A percentile compares a stretch with the other conserved stretches of the same genome.
Conservation (phyloP, 1,140 invertebrate species). For the Potamilus streckersoni region DNA sequence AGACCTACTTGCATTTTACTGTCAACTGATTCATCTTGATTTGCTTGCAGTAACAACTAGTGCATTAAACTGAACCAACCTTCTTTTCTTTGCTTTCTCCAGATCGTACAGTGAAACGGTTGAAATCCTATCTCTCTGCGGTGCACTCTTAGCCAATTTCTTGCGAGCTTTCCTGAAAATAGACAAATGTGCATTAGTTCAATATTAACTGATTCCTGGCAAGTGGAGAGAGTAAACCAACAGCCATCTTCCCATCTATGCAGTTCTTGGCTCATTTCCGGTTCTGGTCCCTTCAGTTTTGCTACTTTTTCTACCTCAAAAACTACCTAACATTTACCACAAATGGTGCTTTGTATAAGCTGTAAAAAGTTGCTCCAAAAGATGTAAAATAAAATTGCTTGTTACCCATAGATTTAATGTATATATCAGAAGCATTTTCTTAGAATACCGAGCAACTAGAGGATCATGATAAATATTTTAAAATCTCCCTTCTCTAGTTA, state of each 20-base stretch:
- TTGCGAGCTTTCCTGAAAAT: conserved; percentile 34
- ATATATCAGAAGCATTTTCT: no score
- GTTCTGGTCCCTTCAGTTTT: neutral
- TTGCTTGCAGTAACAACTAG: no score
- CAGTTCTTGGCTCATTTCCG: neutral
- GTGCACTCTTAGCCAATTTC: conserved; percentile 32
- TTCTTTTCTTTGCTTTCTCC: conserved; percentile 24
- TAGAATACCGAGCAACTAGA: no score
- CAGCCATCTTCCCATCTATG: neutral
- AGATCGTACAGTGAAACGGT: conserved; percentile 21
- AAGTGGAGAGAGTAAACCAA: neutral
- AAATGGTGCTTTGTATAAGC: neutral
- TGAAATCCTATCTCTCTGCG: conserved; percentile 33
- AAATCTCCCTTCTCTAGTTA: no score
- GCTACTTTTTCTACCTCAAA: conserved; percentile 1
- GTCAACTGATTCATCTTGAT: no score
- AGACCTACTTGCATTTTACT: no score
- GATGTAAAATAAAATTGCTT: no score
- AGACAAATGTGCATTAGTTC: neutral
- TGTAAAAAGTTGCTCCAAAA: no score
- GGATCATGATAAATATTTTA: no score
- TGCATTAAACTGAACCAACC: neutral
- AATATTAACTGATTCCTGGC: neutral
- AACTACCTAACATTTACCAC: neutral
- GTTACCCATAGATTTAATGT: no score